Evolutionary conservation across 2,888 invertebrate genomes (phyloP).

Genomic region (Hydrotaea cyrtoneurina): DNA sequence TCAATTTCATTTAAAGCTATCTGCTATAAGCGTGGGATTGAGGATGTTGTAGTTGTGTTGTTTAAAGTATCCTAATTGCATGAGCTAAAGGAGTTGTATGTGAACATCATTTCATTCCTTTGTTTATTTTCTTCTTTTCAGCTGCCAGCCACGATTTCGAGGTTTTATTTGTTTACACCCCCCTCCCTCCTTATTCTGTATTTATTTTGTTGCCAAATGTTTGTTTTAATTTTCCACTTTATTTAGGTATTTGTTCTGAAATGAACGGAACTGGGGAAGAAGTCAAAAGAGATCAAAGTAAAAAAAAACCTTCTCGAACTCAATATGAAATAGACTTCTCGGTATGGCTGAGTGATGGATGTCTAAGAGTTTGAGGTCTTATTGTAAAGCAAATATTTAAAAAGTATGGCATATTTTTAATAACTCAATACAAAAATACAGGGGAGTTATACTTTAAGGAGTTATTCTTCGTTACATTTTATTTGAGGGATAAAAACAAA

Average conservation of each 20-base stretch:
- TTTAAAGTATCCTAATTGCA: constrained; percentile 61
- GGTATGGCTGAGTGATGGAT: too few relatives aligned
- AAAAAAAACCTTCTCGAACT: background rate
- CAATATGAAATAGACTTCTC: too few relatives aligned
- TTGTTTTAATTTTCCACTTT: constrained; percentile 44
- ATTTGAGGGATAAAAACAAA: too few relatives aligned
- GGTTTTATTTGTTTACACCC: background rate
- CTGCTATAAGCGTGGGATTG: background rate
- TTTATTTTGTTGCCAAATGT: constrained; percentile 52
- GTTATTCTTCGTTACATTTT: too few relatives aligned
- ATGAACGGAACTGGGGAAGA: background rate
- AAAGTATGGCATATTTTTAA: background rate
- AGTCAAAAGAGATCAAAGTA: background rate
- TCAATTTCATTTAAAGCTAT: background rate
- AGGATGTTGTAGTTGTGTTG: background rate
- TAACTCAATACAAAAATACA: too few relatives aligned
- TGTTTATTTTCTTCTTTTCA: constrained; percentile 67
- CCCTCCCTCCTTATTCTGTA: background rate
- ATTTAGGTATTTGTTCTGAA: constrained; percentile 4
- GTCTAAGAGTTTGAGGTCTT: background rate
- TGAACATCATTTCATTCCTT: constrained; percentile 51
- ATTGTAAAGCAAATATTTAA: background rate
- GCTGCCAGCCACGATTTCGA: background rate
- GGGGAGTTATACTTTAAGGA: background rate
- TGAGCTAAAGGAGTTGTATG: constrained; percentile 57